A percentile compares a stretch with the other conserved stretches of the same genome.
These are phyloP conservation scores for Rhagonycha fulva DNA, from an alignment of 2,888 invertebrate genomes.

Conservation along the genomic window DNA sequence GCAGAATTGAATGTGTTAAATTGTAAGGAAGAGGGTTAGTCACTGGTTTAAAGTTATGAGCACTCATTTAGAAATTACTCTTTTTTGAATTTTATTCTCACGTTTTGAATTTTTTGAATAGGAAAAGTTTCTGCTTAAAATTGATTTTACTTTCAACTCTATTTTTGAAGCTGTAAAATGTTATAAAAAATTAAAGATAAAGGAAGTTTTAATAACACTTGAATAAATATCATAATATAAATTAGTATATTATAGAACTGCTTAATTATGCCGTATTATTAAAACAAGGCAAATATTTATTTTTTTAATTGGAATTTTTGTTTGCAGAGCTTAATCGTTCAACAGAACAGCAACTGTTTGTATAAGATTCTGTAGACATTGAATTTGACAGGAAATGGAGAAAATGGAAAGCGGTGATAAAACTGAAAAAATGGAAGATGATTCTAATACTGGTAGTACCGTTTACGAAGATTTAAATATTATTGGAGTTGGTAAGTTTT, in stretches of 20 bases:
- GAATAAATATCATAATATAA: background rate
- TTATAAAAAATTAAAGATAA: background rate
- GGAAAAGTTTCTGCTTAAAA: background rate
- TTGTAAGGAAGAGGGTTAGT: background rate
- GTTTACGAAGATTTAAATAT: conserved; percentile 25
- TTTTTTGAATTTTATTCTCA: background rate
- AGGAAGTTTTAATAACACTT: background rate
- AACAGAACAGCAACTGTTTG: background rate
- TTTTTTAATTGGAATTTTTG: background rate
- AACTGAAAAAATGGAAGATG: background rate
- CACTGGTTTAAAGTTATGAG: background rate
- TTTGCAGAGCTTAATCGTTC: background rate
- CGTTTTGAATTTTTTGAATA: background rate
- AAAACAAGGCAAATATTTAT: background rate
- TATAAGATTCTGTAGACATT: background rate
- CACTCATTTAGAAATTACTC: background rate
- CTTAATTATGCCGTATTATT: background rate
- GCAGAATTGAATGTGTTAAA: background rate
- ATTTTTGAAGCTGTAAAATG: background rate
- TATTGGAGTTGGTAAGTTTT: conserved; percentile 51
- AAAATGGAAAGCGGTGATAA: background rate
- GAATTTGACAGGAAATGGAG: background rate
- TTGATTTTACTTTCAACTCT: background rate
- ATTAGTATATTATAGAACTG: background rate
- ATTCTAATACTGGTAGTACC: conserved; percentile 7